A percentile compares a stretch with the other conserved stretches of the same genome.
Conservation (phyloP, 1,140 invertebrate species). For the Diorhabda sublineata region DNA sequence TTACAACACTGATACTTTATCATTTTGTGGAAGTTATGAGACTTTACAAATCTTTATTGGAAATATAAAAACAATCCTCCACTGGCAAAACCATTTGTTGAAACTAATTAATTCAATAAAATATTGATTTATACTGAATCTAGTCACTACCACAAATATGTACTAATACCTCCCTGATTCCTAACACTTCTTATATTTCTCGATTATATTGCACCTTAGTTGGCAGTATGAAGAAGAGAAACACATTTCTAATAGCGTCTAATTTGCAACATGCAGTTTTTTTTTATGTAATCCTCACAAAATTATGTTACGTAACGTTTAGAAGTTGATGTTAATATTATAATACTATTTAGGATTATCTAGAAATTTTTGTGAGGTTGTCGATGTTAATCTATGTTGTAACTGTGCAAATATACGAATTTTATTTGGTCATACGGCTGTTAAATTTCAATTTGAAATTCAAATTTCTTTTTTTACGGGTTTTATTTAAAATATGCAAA, state of each 20-base stretch:
- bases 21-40: too few relatives aligned
- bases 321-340: conserved; percentile 7
- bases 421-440: too few relatives aligned
- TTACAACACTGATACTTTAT: too few relatives aligned
- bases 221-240: background rate
- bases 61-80: too few relatives aligned
- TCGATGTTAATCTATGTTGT: background rate
- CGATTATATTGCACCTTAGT: background rate
- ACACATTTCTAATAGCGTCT: conserved; percentile 6
- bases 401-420: background rate
- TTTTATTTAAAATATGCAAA: too few relatives aligned
- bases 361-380: background rate
- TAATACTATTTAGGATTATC: background rate
- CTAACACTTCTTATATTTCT: background rate
- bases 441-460: too few relatives aligned
- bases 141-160: too few relatives aligned
- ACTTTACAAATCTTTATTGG: too few relatives aligned
- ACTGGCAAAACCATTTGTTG: too few relatives aligned
- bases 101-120: too few relatives aligned
- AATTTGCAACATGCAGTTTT: conserved; percentile 8
- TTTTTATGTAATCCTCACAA: conserved; percentile 11
- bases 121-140: too few relatives aligned
- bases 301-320: conserved; percentile 11
- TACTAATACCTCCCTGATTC: background rate
- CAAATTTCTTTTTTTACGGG: too few relatives aligned